Base-by-base conservation (phyloP, 2,113 vertebrate genomes). In the Girardinichthys multiradiatus region DNA sequence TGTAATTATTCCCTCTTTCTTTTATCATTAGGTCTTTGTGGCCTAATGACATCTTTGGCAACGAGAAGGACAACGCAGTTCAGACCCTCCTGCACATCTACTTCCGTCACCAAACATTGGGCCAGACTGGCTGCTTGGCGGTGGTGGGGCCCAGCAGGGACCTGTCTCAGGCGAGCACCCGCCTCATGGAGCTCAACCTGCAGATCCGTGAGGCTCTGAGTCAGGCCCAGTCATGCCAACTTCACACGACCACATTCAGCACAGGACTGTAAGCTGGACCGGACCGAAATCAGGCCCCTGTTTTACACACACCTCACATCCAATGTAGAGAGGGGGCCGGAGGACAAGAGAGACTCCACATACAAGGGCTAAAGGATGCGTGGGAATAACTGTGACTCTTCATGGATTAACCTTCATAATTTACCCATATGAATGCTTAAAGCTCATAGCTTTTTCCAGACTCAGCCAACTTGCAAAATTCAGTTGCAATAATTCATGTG, bases 11-110 rank as follows among this genome's bases (percentile, higher is more conserved):
- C 48, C 1, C 10, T 19, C 30, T 29, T n/a, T 28, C 17, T 28
- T 69, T 29, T 21, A 3, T 63, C 66, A 33, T 2, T 87, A 99
- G 97, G 86, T 95, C 95, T 71, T 86, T 97, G 70, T 99, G 98
- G 98, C 98, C 98, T 57, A 96, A 94, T 0, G 97, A 99, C 78
- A 99, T 99, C 89, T 99, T 99, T 21, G 98, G 98, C 92, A 95
- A 93, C 45, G 94, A 95, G 70, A 94, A 94, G 2, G 98, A 99
- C 12, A 92, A 99, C 70, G 95, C 97, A 0, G 94, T 99, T 77
- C 96, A 97, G 87, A 99, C 98, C 0, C 84, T 99, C 64, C 89
- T 99, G 88, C 97, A 98, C 89, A 98, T 99, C 77, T 98, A 97
- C 92, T 99, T 99, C 92, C 96, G 98, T 31, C 98, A 99, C 90